Evolutionary conservation across 2,113 vertebrate species (phyloP).

Genomic region (Scophthalmus maximus): DNA sequence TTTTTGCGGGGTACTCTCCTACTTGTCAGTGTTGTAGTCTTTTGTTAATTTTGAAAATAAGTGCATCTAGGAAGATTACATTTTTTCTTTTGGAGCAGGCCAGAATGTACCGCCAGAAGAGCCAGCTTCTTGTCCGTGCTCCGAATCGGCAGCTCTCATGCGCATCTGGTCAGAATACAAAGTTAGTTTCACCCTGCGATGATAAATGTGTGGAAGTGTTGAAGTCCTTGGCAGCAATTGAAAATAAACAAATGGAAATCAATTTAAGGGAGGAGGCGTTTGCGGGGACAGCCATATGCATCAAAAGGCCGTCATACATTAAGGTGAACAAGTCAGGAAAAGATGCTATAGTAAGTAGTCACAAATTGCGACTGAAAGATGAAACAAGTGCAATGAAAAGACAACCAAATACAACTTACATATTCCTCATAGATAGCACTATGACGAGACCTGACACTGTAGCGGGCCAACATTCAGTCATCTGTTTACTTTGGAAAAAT

Average conservation of each 20-base stretch:
- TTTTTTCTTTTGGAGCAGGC: background rate
- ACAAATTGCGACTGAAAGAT: constrained; percentile 51
- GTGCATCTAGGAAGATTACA: background rate
- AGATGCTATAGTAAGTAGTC: constrained; percentile 38
- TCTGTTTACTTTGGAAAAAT: constrained; percentile 52
- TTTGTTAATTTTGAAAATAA: constrained; percentile 4
- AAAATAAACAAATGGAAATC: constrained; percentile 62
- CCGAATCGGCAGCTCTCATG: background rate
- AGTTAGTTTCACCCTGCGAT: constrained; percentile 25
- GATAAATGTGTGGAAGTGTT: constrained; percentile 42
- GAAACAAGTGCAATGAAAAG: constrained; percentile 38
- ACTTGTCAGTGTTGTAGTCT: background rate
- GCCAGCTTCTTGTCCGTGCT: background rate
- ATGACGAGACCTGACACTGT: constrained; percentile 46
- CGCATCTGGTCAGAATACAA: constrained; percentile 27
- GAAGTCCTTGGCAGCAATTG: constrained; percentile 49
- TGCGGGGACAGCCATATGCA: constrained; percentile 47
- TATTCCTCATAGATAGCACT: constrained; percentile 29
- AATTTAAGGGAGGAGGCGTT: constrained; percentile 47
- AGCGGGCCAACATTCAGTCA: constrained; percentile 49
- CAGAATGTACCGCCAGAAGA: background rate
- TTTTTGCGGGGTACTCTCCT: background rate
- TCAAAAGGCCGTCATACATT: constrained; percentile 45
- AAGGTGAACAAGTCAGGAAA: constrained; percentile 57
- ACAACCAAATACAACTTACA: constrained; percentile 38